phyloP scores from a whole-genome alignment of 2,888 invertebrate species.

The Nemotelus pantherinus region DNA sequence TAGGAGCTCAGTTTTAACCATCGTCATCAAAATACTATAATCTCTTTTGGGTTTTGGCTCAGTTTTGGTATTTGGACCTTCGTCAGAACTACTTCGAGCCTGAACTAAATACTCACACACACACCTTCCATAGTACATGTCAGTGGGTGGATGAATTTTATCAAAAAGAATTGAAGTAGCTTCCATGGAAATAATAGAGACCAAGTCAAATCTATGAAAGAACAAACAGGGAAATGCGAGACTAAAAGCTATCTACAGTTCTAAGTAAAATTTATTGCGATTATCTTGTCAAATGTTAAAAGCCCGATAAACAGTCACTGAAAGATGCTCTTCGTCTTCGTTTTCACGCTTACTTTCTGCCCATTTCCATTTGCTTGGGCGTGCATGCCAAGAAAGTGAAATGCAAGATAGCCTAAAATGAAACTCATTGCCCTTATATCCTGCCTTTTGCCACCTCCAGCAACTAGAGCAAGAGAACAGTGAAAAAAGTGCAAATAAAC shows the following conservation, averaged over 20 bases:
- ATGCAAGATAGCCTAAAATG: conserved; percentile 45
- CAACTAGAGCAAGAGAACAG: conserved; percentile 4
- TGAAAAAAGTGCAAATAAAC: conserved; percentile 40
- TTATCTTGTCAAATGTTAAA: conserved; percentile 57
- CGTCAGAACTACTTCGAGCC: no score
- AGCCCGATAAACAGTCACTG: conserved; percentile 54
- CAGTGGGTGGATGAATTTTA: no score
- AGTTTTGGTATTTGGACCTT: no score
- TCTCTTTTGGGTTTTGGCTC: no score
- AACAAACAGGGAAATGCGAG: conserved; percentile 12
- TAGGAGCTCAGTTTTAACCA: no score
- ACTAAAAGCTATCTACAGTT: conserved; percentile 44
- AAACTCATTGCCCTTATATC: conserved; percentile 39
- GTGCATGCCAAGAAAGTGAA: conserved; percentile 16
- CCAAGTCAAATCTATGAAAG: not conserved
- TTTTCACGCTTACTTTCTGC: no score
- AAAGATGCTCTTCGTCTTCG: conserved; percentile 45
- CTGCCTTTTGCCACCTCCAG: not conserved
- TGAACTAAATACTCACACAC: no score
- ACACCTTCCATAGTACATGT: no score
- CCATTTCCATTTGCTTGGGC: no score
- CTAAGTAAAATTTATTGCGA: conserved; percentile 56
- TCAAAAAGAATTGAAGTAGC: no score
- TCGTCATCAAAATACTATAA: no score
- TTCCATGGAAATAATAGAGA: no score